Conservation (phyloP, 2,797 vertebrate species). For the Pyrrhura leucotis region DNA sequence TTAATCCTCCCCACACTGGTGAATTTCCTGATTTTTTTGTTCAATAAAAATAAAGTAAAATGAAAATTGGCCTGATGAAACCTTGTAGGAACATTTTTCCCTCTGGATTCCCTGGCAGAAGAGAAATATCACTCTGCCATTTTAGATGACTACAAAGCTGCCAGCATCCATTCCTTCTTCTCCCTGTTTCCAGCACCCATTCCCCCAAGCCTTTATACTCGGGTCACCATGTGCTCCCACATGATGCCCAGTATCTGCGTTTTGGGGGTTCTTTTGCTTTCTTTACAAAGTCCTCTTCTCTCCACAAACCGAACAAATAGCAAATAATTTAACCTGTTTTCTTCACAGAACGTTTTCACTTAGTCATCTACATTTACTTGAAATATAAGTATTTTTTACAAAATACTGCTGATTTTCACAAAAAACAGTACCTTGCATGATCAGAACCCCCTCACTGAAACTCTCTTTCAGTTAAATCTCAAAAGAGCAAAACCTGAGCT, state of each 20-base stretch:
- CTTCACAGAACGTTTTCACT: background rate
- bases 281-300: background rate
- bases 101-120: background rate
- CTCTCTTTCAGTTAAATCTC: background rate
- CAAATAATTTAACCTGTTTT: background rate
- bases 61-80: background rate
- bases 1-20: conserved; percentile 31
- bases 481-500: conserved; percentile 18
- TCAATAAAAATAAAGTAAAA: conserved; percentile 16
- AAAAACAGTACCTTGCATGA: background rate
- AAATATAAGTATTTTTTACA: conserved; percentile 15
- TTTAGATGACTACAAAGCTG: background rate
- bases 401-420: conserved; percentile 27
- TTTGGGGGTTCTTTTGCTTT: background rate
- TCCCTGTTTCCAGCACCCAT: background rate
- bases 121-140: background rate
- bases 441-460: background rate
- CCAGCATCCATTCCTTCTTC: background rate
- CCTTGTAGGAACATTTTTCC: background rate
- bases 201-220: background rate
- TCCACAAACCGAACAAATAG: background rate
- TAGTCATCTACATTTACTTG: background rate
- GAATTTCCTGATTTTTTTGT: conserved; percentile 6
- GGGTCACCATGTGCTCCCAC: background rate
- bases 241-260: background rate